Evolutionary conservation across 2,888 invertebrate species (phyloP), one percentile per base, ranked within the genome.

Genomic region (Calameuta filiformis): DNA sequence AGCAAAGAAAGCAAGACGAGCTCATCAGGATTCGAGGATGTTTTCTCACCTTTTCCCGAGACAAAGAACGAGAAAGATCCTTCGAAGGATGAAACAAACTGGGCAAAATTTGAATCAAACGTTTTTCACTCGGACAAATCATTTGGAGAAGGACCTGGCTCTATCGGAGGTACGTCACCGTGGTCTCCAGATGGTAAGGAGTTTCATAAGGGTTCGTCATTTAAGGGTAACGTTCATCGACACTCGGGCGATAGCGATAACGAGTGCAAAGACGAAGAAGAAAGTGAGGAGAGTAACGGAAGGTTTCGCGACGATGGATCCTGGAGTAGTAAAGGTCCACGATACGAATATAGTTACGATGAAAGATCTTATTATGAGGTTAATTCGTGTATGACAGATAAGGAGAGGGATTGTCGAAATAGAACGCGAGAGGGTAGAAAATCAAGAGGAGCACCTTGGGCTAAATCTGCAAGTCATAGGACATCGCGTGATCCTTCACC

Each of bases 181-280:
- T 96, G 96, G 94, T 96, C 96, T 0, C 96, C 96, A 1, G 96
- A 96, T 92, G 95, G 95, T 0, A 94, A 94, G 76, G 94, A 95
- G 81, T 93, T 93, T 76, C 92, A 92, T 30, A 92, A 92, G 75
- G 92, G 92, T 40, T 90, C 91, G 4, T 68, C 79, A 6, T 78
- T 77, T 11, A 82, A 80, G 75, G 82, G 69, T 75, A 91, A 77
- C 83, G 85, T 77, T 84, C 90, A 86, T 33, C 85, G 89, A 11
- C 92, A 93, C 80, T 92, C 92, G 4, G 92, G 92, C 1, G 91
- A 91, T 76, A 91, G 91, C 74, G 91, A 91, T 76, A 91, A 89
- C 82, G 91, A 91, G 37, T 91, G 91, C 89, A 91, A 90, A 80
- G 91, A 91, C 81, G 91, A 91, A 88, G 94, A 83, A 92, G 93